These are phyloP conservation scores for Cremastinae sp. DNA, from an alignment of 2,888 invertebrate genomes.

Conservation along the genomic window DNA sequence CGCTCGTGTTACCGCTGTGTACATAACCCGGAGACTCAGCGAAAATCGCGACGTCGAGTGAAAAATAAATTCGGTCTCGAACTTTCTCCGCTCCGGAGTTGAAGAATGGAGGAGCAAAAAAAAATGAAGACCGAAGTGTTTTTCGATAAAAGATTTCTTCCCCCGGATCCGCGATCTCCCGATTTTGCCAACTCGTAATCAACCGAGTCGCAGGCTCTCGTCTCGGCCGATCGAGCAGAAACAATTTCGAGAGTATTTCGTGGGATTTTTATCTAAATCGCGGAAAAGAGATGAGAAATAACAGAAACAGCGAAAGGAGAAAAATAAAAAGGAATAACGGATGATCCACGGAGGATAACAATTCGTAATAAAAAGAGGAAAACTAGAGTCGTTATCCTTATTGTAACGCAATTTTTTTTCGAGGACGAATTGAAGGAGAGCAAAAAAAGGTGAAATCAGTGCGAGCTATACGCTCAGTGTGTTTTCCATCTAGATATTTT, in stretches of 20 bases:
- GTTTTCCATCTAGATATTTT: conserved; percentile 70
- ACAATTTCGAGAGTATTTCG: neutral
- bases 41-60: conserved; percentile 40
- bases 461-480: conserved; percentile 20
- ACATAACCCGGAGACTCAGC: neutral
- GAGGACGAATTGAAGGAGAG: neutral
- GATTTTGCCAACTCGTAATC: conserved; percentile 28
- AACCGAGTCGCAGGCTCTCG: neutral
- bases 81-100: neutral
- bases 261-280: neutral
- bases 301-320: conserved; percentile 1
- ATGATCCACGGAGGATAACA: too few species aligned
- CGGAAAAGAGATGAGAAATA: neutral
- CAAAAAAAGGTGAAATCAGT: neutral
- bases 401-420: too few species aligned
- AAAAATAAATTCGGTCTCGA: conserved; percentile 46
- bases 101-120: neutral
- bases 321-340: neutral
- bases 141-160: conserved; percentile 8
- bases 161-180: neutral
- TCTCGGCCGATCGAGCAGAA: conserved; percentile 12
- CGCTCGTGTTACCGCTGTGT: neutral
- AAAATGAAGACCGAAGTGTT: conserved; percentile 23
- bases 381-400: neutral
- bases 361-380: neutral